phyloP scores from a whole-genome alignment of 1,140 invertebrate species.

The Solenopsis fugax region DNA sequence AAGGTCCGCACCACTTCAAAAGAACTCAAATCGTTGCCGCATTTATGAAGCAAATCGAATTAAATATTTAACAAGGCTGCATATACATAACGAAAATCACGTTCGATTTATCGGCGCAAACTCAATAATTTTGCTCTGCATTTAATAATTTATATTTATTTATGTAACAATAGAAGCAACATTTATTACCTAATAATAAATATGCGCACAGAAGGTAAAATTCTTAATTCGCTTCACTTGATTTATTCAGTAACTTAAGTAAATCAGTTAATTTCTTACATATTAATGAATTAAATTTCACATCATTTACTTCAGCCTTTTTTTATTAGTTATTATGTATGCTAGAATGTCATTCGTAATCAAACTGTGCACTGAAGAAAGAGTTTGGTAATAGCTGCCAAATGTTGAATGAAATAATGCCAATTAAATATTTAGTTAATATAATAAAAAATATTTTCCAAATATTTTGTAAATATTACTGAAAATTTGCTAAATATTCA shows the following conservation, averaged over 20 bases:
- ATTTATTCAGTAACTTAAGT: conserved; percentile 22
- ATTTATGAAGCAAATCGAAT: conserved; percentile 43
- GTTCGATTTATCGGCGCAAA: conserved; percentile 22
- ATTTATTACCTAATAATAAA: conserved; percentile 10
- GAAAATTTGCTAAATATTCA: too few relatives aligned
- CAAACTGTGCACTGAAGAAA: too few relatives aligned
- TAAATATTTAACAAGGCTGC: conserved; percentile 40
- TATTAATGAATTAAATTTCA: neutral
- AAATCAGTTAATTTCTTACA: neutral
- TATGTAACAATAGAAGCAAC: neutral
- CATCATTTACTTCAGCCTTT: neutral
- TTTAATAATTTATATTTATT: conserved; percentile 53
- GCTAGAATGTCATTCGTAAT: neutral
- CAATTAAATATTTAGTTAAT: too few relatives aligned
- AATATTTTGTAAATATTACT: too few relatives aligned
- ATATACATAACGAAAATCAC: conserved; percentile 36
- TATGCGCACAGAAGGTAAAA: conserved; percentile 18
- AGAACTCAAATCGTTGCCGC: conserved; percentile 46
- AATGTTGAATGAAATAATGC: too few relatives aligned
- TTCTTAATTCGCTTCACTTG: neutral
- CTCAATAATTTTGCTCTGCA: conserved; percentile 40
- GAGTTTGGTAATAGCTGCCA: too few relatives aligned
- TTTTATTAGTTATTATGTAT: neutral
- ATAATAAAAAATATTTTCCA: too few relatives aligned
- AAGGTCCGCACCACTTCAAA: conserved; percentile 40